Evolutionary conservation across 2,113 vertebrate genomes (phyloP).

Genomic region (Apteryx owenii): DNA sequence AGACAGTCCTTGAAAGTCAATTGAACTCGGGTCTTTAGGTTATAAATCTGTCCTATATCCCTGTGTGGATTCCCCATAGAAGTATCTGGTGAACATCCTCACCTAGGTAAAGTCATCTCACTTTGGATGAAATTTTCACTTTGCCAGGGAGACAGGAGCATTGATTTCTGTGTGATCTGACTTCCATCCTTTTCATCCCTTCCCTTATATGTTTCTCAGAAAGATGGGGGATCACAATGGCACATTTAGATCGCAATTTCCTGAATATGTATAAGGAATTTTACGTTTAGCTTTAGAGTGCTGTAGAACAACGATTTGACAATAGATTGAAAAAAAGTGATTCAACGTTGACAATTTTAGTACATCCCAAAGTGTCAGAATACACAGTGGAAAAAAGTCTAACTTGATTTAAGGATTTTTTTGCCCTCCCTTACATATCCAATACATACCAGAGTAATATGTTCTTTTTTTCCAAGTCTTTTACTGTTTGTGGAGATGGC

Average conservation of each 20-base stretch:
- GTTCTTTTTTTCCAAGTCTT: neutral
- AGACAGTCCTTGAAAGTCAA: neutral
- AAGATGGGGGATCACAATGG: neutral
- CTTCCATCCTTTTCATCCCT: neutral
- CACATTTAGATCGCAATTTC: neutral
- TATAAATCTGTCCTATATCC: neutral
- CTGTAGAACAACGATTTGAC: neutral
- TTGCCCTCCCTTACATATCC: neutral
- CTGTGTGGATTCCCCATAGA: neutral
- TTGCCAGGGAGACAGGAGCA: neutral
- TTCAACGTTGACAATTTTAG: neutral
- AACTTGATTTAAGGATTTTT: neutral
- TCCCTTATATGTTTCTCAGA: neutral
- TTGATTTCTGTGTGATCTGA: neutral
- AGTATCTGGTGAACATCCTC: neutral
- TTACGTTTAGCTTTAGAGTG: neutral
- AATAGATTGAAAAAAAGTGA: neutral
- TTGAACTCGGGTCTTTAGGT: neutral
- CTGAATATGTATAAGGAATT: neutral
- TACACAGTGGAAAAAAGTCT: neutral
- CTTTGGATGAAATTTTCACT: neutral
- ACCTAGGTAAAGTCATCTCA: neutral
- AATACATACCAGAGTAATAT: neutral
- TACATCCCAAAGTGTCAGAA: neutral
- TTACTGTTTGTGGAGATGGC: neutral